phyloP scores from a whole-genome alignment of 1,140 invertebrate genomes.

The Conopomorpha cramerella region DNA sequence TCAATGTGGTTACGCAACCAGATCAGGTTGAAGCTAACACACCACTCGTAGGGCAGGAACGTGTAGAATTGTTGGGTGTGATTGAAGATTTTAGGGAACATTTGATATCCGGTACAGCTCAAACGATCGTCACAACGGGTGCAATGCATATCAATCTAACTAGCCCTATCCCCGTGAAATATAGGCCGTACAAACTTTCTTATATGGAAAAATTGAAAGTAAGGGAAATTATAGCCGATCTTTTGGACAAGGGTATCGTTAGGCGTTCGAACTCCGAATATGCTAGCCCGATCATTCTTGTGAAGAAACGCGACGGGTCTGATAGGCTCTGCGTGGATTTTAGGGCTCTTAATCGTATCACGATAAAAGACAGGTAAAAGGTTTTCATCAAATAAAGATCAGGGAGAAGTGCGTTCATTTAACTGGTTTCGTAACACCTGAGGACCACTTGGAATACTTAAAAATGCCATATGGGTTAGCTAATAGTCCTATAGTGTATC shows the following conservation, averaged over 20 bases:
- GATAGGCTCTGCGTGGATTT: constrained; percentile 33
- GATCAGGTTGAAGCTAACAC: too few relatives aligned
- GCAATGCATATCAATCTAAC: constrained; percentile 14
- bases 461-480: too few relatives aligned
- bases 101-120: constrained; percentile 11
- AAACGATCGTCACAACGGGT: constrained; percentile 13
- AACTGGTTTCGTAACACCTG: too few relatives aligned
- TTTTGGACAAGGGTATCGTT: constrained; percentile 13
- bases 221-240: constrained; percentile 10
- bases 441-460: too few relatives aligned
- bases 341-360: constrained; percentile 23
- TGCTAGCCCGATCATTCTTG: constrained; percentile 19
- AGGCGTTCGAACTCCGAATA: constrained; percentile 15
- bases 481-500: too few relatives aligned
- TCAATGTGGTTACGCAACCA: too few relatives aligned
- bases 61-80: constrained; percentile 1
- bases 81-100: constrained; percentile 8
- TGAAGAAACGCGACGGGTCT: constrained; percentile 20
- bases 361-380: constrained; percentile 19
- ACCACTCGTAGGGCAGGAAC: background rate
- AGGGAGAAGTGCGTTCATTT: too few relatives aligned
- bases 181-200: constrained; percentile 11
- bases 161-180: constrained; percentile 6
- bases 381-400: too few relatives aligned
- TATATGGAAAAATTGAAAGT: constrained; percentile 7